Evolutionary conservation across 2,797 vertebrate genomes (phyloP).

Genomic region (Mallotus villosus): DNA sequence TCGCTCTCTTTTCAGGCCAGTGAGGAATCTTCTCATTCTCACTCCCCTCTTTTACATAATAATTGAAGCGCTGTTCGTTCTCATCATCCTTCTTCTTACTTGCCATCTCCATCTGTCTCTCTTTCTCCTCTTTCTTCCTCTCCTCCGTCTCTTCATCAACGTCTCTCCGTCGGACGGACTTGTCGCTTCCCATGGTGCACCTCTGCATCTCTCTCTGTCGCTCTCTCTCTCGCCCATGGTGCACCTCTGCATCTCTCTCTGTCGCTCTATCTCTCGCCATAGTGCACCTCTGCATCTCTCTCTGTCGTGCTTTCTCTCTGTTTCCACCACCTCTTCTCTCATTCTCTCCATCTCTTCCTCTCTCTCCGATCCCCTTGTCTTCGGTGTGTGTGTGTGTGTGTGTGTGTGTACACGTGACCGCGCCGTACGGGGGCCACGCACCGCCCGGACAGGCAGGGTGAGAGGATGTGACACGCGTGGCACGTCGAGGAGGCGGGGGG

Average conservation of each 20-base stretch:
- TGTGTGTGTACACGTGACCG: constrained; percentile 15
- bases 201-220: neutral
- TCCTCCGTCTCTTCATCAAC: neutral
- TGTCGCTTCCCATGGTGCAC: neutral
- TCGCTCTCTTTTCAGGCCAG: constrained; percentile 42
- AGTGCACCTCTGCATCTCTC: neutral
- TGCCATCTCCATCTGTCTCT: constrained; percentile 41
- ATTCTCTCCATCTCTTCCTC: neutral
- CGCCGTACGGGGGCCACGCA: constrained; percentile 19
- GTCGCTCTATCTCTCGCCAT: constrained; percentile 19
- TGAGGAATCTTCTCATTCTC: constrained; percentile 42
- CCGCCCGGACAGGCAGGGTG: constrained; percentile 55
- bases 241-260: neutral
- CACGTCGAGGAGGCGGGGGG: constrained; percentile 38
- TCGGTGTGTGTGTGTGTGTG: no score
- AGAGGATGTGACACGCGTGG: constrained; percentile 47
- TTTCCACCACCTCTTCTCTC: constrained; percentile 30
- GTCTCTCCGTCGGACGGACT: neutral
- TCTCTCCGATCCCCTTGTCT: neutral
- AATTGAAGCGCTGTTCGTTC: constrained; percentile 36
- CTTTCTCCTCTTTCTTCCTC: constrained; percentile 13
- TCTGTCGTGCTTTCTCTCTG: constrained; percentile 21
- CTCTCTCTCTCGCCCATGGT: constrained; percentile 25
- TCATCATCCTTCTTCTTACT: neutral
- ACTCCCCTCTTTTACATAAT: constrained; percentile 45